Evolutionary conservation across 2,797 vertebrate genomes (phyloP), one percentile per base, ranked within the genome.

Genomic region (Erithacus rubecula): DNA sequence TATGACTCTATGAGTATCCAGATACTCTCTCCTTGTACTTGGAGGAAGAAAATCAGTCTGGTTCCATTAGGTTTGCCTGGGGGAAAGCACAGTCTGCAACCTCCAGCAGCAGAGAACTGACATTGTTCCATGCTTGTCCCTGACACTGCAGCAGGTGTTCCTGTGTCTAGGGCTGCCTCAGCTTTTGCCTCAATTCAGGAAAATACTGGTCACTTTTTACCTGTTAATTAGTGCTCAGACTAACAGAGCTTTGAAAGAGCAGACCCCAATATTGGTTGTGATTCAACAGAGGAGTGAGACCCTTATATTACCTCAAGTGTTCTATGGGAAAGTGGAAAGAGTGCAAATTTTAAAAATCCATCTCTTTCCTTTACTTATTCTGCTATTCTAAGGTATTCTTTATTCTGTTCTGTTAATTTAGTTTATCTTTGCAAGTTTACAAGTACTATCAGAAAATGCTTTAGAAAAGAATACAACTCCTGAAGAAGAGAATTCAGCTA

Each of bases 131-230:
- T 23, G 10, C 19, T 55, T 67, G 20, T 39, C 23, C 26, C 14
- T 52, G 21, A n/a, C 27, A 26, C 12, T 56, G 26, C 29, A 77
- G 8, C 21, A n/a, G n/a, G n/a, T 77, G 19, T 58, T 24, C 22
- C 37, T 37, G 6, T 23, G 37, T 41, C 49, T 60, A 74, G 12
- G 30, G 12, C 15, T 67, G 20, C 34, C 44, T 58, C 0, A 0
- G 11, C 3, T 67, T 83, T 84, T 82, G 34, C 18, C 5, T 86
- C n/a, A 75, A 27, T 34, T 81, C 32, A 44, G 27, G 27, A 20
- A 36, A 17, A n/a, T 34, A 19, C 1, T 0, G 1, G 6, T 47
- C 29, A 37, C 9, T 27, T 77, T 39, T 75, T 76, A n/a, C 8
- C 17, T 74, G 8, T 32, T 76, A 47, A 6, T 24, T 78, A 32